Evolutionary conservation across 2,888 invertebrate genomes (phyloP).

Genomic region (Tethea ocularis): DNA sequence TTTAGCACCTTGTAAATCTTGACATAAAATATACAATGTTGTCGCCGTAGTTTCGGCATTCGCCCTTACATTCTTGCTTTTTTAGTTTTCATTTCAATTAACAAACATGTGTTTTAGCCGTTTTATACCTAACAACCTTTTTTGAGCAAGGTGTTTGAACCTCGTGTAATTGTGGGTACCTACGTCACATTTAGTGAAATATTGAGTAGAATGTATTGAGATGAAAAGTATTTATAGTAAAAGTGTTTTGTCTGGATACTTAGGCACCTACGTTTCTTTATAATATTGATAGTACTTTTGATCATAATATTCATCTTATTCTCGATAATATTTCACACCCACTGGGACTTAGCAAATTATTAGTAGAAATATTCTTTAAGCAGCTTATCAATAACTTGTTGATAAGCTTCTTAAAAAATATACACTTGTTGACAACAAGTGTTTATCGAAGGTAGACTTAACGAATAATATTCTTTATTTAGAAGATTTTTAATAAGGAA

Average conservation of each 20-base stretch:
- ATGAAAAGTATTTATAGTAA: neutral
- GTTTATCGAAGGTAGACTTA: neutral
- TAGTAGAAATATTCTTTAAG: no score
- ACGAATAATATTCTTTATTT: neutral
- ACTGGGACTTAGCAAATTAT: neutral
- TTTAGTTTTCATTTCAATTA: constrained; percentile 44
- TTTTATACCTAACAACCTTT: neutral
- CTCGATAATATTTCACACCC: neutral
- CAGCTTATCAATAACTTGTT: neutral
- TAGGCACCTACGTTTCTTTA: no score
- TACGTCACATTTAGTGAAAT: no score
- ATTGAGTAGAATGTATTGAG: neutral
- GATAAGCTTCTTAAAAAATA: no score
- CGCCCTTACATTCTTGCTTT: constrained; percentile 48
- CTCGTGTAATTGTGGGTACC: no score
- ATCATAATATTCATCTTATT: neutral
- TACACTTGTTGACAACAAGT: neutral
- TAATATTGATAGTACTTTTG: neutral
- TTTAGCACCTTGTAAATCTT: constrained; percentile 76
- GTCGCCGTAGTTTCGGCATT: constrained; percentile 51
- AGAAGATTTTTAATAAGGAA: no score
- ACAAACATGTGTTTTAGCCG: constrained; percentile 26
- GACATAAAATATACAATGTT: constrained; percentile 76
- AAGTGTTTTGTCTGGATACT: no score
- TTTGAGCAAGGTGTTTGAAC: no score